Evolutionary conservation across 2,888 invertebrate species (phyloP), one percentile per base, ranked within the genome.

Genomic region (Trichopria drosophilae): DNA sequence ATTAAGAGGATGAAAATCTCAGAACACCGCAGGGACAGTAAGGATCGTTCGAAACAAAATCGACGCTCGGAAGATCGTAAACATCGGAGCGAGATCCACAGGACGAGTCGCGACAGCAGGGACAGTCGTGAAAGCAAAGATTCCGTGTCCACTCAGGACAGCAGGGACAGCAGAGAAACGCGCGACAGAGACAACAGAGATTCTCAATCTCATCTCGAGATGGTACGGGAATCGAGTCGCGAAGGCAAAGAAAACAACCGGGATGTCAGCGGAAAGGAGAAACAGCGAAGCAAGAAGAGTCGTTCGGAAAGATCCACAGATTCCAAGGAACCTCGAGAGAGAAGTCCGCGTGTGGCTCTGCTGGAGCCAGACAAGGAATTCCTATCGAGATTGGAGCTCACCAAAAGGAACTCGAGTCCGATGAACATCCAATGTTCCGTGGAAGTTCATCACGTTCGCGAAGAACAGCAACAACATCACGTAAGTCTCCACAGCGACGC

Each of bases 21-120:
- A 9, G 80, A 81, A 28, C 77, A 79, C 54, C 77, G 88, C 52
- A 78, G 87, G 48, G 87, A 88, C 67, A 87, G 87, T 32, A 88
- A 87, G 77, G 88, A 88, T 63, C 78, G 78, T 58, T 62, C 69
- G 34, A 59, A 70, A 32, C 71, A 71, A 40, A 72, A 73, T 37
- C 59, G 75, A n/a, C 64, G 69, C 41, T 75, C 73, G 4, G 75
- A 75, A 42, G 75, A 75, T 31, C 63, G 75, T 1, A 75, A 75
- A 41, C 74, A 75, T 40, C 64, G 73, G 6, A 71, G 67, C 48
- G 73, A 73, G 24, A 65, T 69, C 4, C 73, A 75, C 54, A 72
- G 78, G 42, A 65, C 78, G 23, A 78, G 67, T 55, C 68, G 72
- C 9, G 72, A 72, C 19, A 72, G 65, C 32, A 61, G 70, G n/a